These are phyloP conservation scores for Machimus rusticus DNA, from an alignment of 2,888 invertebrate genomes.

Conservation along the genomic window DNA sequence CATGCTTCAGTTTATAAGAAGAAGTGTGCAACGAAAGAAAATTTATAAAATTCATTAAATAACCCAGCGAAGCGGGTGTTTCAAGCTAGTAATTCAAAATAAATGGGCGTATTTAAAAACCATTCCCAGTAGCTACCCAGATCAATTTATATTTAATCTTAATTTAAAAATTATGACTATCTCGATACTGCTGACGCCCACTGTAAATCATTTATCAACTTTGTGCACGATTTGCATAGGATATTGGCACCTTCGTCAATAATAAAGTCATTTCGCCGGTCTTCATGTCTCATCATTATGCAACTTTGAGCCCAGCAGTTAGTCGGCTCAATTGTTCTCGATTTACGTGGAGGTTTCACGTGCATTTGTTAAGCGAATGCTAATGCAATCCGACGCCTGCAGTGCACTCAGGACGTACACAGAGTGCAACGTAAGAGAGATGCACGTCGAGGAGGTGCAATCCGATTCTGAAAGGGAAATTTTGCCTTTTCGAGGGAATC, in stretches of 20 bases:
- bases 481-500: background rate
- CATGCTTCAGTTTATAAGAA: no score
- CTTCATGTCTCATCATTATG: constrained; percentile 6
- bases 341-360: background rate
- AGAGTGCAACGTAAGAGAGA: background rate
- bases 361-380: background rate
- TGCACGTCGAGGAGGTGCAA: background rate
- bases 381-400: background rate
- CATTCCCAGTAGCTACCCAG: no score
- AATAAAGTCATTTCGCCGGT: background rate
- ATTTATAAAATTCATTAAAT: no score
- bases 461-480: background rate
- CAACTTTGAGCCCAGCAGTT: background rate
- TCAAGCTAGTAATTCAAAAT: no score
- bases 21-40: no score
- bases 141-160: background rate
- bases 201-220: background rate
- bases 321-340: constrained; percentile 8
- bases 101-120: no score
- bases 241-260: constrained; percentile 10
- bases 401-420: background rate
- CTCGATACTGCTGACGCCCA: background rate
- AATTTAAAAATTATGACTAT: background rate
- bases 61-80: no score
- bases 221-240: background rate